Evolutionary conservation across 2,797 vertebrate species (phyloP).

Genomic region (Meriones psammophilus): DNA sequence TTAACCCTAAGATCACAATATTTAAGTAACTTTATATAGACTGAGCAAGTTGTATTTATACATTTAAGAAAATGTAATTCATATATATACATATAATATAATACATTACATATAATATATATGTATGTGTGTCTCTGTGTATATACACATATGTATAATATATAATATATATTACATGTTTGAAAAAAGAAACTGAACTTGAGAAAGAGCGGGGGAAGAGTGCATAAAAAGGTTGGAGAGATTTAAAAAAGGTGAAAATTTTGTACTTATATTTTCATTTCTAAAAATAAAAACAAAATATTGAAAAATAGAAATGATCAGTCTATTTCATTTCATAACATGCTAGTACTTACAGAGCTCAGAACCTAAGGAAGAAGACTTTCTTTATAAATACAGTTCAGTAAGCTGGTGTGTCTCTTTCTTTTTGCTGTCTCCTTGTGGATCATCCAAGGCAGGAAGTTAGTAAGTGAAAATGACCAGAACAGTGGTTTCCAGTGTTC

Average conservation of each 20-base stretch:
- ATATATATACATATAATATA: not conserved
- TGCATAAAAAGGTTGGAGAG: not conserved
- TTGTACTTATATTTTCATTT: not conserved
- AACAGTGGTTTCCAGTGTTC: conserved; percentile 60
- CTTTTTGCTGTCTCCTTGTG: not conserved
- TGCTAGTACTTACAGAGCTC: not conserved
- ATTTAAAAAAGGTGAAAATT: not conserved
- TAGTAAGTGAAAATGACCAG: not conserved
- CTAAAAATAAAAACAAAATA: not conserved
- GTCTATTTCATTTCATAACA: not conserved
- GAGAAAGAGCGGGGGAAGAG: not conserved
- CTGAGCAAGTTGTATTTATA: not conserved
- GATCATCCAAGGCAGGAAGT: not conserved
- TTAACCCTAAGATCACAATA: not conserved
- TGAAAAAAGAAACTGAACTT: not conserved
- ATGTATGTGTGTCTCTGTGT: not conserved
- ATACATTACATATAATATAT: not conserved
- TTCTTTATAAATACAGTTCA: not conserved
- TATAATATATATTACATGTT: no score
- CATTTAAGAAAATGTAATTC: not conserved
- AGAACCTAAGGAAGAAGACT: not conserved
- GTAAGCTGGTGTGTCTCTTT: not conserved
- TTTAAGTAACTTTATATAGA: not conserved
- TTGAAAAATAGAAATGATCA: not conserved
- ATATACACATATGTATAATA: not conserved